Base-by-base conservation (phyloP, 2,888 invertebrate genomes). In the Coenonympha glycerion region DNA sequence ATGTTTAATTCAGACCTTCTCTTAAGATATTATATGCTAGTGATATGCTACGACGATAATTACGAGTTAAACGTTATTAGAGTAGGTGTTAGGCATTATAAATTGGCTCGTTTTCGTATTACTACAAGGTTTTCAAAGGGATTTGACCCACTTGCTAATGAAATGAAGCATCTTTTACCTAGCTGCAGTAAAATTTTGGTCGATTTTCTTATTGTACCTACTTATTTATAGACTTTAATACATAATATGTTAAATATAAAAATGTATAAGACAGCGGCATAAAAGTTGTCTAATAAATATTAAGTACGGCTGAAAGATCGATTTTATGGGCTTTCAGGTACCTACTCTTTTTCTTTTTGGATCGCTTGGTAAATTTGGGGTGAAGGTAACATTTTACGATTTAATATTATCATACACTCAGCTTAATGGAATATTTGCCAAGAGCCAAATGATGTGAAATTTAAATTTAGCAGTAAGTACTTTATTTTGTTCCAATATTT, bases 361-460 rank as follows among this genome's bases (percentile, higher is more conserved):
- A 36, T 36, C 30, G 33, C 22, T 34, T 22, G n/a, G 31, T 24
- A 34, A 46, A 36, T 30, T 16, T 13, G 30, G 11, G 30, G 48
- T 46, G 45, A 47, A 52, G 53, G 53, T 50, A 53, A 55, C 36
- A 31, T 52, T 55, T 55, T 55, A 52, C 22, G 52, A 45, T 37
- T 49, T 22, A 24, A 52, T 45, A 45, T 40, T 22, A 28, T 28
- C 41, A 37, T 33, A 30, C 47, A 54, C 44, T 48, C 42, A 13
- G 40, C 48, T 22, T 45, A 34, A 30, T 40, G 26, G 41, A 33
- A 18, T 4, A 44, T 33, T 22, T 50, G 40, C 44, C 46, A 46
- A 45, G 33, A 40, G 24, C n/a, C 33, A 34, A 46, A 46, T 34
- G 24, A 18, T 40, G 9, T 33, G 34, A 36, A 18, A 36, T 34